Evolutionary conservation across 2,797 vertebrate genomes (phyloP), one percentile per base, ranked within the genome.

Genomic region (Falco peregrinus): DNA sequence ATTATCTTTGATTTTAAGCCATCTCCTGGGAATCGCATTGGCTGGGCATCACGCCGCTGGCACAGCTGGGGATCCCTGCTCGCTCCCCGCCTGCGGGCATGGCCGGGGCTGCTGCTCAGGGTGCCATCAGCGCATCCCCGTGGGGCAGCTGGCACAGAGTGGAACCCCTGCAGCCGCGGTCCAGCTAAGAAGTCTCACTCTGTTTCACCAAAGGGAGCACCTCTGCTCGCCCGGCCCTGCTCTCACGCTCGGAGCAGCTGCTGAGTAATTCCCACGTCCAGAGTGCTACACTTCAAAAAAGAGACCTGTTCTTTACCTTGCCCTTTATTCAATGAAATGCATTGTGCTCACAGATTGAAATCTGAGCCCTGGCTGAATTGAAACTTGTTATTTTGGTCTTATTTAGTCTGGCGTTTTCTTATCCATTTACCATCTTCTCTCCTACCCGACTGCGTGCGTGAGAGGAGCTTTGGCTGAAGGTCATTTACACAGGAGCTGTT

Each of bases 271-370:
- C n/a, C 80, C 57, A 41, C 6, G 3, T 19, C 22, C 75, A 17
- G 9, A 1, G 1, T 14, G 53, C 33, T 10, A 5, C 1, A 0
- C 67, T 22, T 43, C 29, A 1, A 3, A 41, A 50, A 2, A 15
- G 18, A 64, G 50, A 41, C 13, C 20, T 39, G 10, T 41, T 76
- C 70, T 82, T 51, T n/a, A 21, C 54, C 25, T n/a, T 82, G 63
- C 33, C 35, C 54, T 76, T 61, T 59, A 31, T 26, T 51, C 67
- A 33, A 1, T 19, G 25, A 41, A 78, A 63, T 39, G 24, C 63
- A n/a, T 11, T 41, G 24, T 45, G 69, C 73, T 69, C 69, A 16
- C 57, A 51, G 59, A 71, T 13, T 26, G 70, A 75, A 84, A 79
- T 37, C 84, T 41, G 80, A 81, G 45, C 69, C 37, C 70, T 17